Evolutionary conservation across 1,140 invertebrate species (phyloP), one percentile per base, ranked within the genome.

Genomic region (Formica exsecta): DNA sequence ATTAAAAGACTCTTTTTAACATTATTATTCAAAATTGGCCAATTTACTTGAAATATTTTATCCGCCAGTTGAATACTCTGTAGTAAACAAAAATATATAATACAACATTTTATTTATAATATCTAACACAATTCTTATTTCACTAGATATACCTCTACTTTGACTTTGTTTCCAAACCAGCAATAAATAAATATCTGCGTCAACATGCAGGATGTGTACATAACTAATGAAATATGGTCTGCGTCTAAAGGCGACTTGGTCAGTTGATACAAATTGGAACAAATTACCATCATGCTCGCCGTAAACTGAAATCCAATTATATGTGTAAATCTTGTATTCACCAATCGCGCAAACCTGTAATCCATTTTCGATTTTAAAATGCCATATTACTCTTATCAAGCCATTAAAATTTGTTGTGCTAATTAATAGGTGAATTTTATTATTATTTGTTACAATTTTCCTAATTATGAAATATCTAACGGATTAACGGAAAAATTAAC

Each of bases 81-180:
- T 19, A 36, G 3, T 32, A 44, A 3, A 64, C 3, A 48, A 38
- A 41, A n/a, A 77, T 44, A 59, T 22, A 6, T 32, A 32, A 65
- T 32, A 32, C 32, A 22, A 48, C 29, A 22, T 62, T n/a, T 38
- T 51, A 16, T 74, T 57, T 36, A 73, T 57, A 9, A 5, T 36
- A 22, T 70, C 0, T 74, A 74, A 19, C 41, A 19, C 41, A 29
- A 16, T 54, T 4, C 9, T 6, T 71, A 4, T 57, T 73, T 54
- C 22, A 61, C 13, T 25, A 29, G 9, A 9, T 6, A 70, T 81
- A 86, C 62, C 74, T 88, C 64, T n/a, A 32, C 61, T 68, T 87
- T 96, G 0, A 96, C 93, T 90, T 96, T 95, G 87, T 95, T 95
- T 25, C 96, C 96, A 86, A 95, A 96, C 95, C 96, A 96, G 89